phyloP scores from a whole-genome alignment of 2,113 vertebrate genomes.

The Sinocyclocheilus rhinocerous region DNA sequence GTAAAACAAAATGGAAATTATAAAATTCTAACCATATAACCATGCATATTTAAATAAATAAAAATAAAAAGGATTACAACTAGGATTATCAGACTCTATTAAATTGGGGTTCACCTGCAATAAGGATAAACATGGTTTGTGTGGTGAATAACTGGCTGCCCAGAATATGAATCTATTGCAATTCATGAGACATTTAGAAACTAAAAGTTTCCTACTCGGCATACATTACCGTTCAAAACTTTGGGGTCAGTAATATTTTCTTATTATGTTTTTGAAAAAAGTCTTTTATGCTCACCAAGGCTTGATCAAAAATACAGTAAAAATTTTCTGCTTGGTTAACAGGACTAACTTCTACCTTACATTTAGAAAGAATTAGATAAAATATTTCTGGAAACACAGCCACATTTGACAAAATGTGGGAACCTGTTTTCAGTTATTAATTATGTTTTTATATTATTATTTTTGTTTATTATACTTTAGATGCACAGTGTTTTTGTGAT shows the following conservation, averaged over 20 bases:
- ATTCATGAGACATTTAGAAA: too few relatives aligned
- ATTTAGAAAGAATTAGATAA: not conserved
- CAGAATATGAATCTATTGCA: too few relatives aligned
- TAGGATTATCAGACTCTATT: not conserved
- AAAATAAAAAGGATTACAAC: not conserved
- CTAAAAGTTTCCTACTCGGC: too few relatives aligned
- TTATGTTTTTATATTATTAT: not conserved
- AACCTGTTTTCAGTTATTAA: too few relatives aligned
- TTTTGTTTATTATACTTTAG: not conserved
- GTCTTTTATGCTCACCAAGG: too few relatives aligned
- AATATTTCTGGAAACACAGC: too few relatives aligned
- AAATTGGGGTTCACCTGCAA: not conserved
- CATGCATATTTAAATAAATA: not conserved
- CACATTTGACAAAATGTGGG: too few relatives aligned
- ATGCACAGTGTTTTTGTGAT: not conserved
- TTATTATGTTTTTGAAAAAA: too few relatives aligned
- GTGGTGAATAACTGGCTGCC: too few relatives aligned
- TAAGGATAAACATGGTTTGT: not conserved
- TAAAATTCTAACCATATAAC: not conserved
- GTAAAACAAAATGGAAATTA: not conserved
- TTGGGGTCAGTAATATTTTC: too few relatives aligned
- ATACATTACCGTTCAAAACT: too few relatives aligned
- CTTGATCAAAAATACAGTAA: not conserved
- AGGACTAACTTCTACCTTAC: not conserved
- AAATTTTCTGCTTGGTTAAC: not conserved